phyloP scores from a whole-genome alignment of 2,797 vertebrate genomes.

The Propithecus perrieri region DNA sequence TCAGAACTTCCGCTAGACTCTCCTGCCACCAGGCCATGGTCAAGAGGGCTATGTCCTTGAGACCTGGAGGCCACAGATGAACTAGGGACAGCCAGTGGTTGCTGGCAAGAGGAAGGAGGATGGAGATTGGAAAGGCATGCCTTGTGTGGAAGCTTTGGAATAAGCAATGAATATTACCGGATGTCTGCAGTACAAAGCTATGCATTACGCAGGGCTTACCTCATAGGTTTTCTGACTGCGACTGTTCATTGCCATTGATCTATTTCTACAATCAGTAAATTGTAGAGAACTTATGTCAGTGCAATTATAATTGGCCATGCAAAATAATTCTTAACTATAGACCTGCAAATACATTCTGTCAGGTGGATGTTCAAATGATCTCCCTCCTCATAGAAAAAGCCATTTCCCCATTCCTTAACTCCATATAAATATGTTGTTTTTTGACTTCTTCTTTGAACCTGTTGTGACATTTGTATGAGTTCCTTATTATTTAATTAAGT shows the following conservation, averaged over 20 bases:
- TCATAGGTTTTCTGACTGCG: background rate
- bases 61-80: background rate
- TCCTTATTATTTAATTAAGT: background rate
- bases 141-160: background rate
- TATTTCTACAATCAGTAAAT: background rate
- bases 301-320: background rate
- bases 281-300: background rate
- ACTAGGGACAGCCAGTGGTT: background rate
- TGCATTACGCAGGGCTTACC: background rate
- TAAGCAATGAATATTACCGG: background rate
- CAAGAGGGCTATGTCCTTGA: background rate
- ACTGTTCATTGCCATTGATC: background rate
- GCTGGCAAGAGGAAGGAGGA: background rate
- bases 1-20: background rate
- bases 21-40: background rate
- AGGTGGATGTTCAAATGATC: background rate
- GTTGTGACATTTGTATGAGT: background rate
- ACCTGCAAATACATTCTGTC: background rate
- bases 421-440: background rate
- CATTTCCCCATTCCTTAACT: background rate
- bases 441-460: background rate
- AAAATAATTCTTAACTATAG: background rate
- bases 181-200: background rate
- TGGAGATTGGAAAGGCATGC: fast-evolving
- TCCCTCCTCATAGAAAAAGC: background rate